Conservation (phyloP, 2,113 vertebrate species). For the Oxyruncus cristatus region DNA sequence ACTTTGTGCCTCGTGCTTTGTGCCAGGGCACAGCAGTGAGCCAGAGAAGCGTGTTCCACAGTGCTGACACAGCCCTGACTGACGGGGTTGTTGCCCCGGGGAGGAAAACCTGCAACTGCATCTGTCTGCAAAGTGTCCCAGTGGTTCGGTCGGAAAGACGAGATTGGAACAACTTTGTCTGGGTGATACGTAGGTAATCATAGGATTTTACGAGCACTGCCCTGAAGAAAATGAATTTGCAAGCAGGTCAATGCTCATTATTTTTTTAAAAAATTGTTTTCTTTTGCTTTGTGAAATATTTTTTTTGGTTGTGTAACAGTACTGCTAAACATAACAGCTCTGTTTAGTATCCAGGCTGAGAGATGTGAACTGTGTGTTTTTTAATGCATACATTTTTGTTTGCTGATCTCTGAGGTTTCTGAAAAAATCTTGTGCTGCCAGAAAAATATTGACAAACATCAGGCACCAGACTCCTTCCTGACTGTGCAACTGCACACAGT, state of each 20-base stretch:
- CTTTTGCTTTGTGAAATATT: background rate
- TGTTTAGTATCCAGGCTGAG: background rate
- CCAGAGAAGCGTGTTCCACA: background rate
- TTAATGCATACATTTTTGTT: background rate
- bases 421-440: background rate
- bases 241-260: background rate
- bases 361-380: background rate
- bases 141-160: background rate
- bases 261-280: background rate
- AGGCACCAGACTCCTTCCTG: background rate
- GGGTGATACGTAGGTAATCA: background rate
- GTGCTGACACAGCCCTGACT: background rate
- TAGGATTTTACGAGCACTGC: background rate
- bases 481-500: background rate
- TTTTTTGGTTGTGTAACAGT: background rate
- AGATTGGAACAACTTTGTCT: background rate
- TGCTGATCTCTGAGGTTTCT: background rate
- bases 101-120: background rate
- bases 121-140: slow-evolving; percentile 1
- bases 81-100: background rate
- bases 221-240: slow-evolving; percentile 1
- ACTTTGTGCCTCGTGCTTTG: background rate
- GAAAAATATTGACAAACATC: background rate
- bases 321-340: background rate
- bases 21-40: background rate